Evolutionary conservation across 2,888 invertebrate species (phyloP), one percentile per base, ranked within the genome.

Genomic region (Cephus sareptanus): DNA sequence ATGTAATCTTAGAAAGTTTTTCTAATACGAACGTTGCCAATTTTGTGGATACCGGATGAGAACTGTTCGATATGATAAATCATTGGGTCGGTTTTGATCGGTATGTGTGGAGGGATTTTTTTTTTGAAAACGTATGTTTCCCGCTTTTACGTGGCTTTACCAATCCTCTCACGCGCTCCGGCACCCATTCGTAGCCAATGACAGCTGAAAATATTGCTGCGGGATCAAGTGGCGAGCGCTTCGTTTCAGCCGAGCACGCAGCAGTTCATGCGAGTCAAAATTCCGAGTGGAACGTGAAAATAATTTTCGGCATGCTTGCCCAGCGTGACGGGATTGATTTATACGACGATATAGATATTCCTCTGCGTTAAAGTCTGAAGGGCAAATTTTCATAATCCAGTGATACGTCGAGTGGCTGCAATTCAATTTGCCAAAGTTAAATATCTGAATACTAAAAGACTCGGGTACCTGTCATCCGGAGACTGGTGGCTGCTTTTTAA

Each of bases 181-280:
- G 34, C 68, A 68, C 70, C 71, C 30, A 75, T 75, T 75, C 75
- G 40, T 37, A 75, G 75, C 75, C 77, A 75, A 69, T 75, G 77
- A 77, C 75, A 75, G 75, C 35, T 75, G 35, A 40, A 77, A 75
- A 77, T 77, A 77, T 77, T 75, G 74, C 75, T 56, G 31, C 69
- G 77, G 75, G 75, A 77, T 75, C 75, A 75, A 70, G 31, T 35
- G 69, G 70, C 75, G 69, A 77, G 33, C 40, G 75, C 77, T 70
- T 35, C 71, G 30, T 34, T 70, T 69, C 40, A 34, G 40, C 34
- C 75, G 40, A 11, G 71, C 71, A 31, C 71, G 31, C 34, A 34
- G 11, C 33, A 71, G 15, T 23, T 71, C 71, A 34, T 71, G 71
- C 71, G 71, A 71, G 71, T 71, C 23, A 12, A 71, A 71, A 71